Conservation (phyloP, 2,888 invertebrate genomes). For the Strigamia transsilvanica region DNA sequence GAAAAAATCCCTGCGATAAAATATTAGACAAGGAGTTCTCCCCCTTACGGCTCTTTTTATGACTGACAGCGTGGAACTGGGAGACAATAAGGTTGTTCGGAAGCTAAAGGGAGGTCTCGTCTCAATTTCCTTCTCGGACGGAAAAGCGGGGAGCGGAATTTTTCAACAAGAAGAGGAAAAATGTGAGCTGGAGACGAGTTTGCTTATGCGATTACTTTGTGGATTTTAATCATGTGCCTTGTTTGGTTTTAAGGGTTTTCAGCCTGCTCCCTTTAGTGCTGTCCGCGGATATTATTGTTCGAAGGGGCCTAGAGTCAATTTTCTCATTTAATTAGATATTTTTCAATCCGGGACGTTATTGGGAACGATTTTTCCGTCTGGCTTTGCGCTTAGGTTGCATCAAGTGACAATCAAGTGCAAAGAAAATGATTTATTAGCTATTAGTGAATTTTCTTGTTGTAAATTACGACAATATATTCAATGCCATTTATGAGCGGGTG, state of each 20-base stretch:
- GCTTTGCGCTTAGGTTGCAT: background rate
- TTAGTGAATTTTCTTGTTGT: background rate
- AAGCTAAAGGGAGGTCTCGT: slow-evolving; percentile 30
- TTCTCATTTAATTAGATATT: too few relatives aligned
- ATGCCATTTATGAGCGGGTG: too few relatives aligned
- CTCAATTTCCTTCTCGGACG: slow-evolving; percentile 5
- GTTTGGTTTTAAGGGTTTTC: background rate
- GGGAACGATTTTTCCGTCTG: background rate
- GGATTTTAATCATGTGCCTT: background rate
- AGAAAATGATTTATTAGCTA: too few relatives aligned
- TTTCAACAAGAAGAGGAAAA: too few relatives aligned
- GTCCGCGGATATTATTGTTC: background rate
- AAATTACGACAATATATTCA: background rate
- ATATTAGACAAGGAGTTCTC: slow-evolving; percentile 15
- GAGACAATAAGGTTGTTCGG: slow-evolving; percentile 30
- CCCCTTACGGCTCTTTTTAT: slow-evolving; percentile 25
- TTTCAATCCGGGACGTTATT: background rate
- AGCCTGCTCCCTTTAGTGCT: background rate
- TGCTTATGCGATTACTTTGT: background rate
- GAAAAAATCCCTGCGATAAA: slow-evolving; percentile 6
- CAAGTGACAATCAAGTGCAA: background rate
- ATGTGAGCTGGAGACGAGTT: background rate
- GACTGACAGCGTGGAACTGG: slow-evolving; percentile 30
- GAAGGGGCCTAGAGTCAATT: background rate
- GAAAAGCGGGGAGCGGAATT: background rate